Evolutionary conservation across 2,113 vertebrate genomes (phyloP).

Genomic region (Corapipo altera): DNA sequence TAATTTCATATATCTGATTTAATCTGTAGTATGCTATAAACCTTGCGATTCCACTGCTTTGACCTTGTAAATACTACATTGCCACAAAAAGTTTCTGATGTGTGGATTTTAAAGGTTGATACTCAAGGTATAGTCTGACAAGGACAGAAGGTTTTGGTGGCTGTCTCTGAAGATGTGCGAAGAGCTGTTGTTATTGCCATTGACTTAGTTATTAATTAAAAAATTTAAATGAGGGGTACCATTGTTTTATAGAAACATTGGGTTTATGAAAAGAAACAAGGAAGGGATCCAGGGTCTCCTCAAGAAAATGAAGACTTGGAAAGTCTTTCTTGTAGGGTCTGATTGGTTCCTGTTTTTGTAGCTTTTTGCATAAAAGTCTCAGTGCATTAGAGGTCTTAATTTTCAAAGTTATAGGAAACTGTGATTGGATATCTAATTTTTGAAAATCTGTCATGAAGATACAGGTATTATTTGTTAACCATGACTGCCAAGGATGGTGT

Average conservation of each 20-base stretch:
- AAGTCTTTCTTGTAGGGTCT: neutral
- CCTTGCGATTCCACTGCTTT: neutral
- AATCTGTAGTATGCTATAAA: neutral
- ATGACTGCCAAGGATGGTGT: neutral
- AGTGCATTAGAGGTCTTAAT: neutral
- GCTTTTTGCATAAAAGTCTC: neutral
- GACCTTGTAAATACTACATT: neutral
- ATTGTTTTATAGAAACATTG: neutral
- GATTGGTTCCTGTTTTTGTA: neutral
- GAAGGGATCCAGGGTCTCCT: neutral
- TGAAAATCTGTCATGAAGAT: neutral
- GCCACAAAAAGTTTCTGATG: neutral
- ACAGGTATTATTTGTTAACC: neutral
- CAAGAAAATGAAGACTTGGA: neutral
- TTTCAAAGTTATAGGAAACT: neutral
- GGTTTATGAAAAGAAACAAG: neutral
- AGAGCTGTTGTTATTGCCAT: neutral
- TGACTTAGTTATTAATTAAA: neutral
- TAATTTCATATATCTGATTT: neutral
- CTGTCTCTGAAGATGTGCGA: neutral
- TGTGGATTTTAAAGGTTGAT: neutral
- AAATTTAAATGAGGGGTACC: accelerated
- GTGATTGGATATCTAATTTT: neutral
- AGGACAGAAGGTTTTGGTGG: neutral
- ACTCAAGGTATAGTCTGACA: neutral